Base-by-base conservation (phyloP, 2,888 invertebrate genomes). In the Helleia helle region DNA sequence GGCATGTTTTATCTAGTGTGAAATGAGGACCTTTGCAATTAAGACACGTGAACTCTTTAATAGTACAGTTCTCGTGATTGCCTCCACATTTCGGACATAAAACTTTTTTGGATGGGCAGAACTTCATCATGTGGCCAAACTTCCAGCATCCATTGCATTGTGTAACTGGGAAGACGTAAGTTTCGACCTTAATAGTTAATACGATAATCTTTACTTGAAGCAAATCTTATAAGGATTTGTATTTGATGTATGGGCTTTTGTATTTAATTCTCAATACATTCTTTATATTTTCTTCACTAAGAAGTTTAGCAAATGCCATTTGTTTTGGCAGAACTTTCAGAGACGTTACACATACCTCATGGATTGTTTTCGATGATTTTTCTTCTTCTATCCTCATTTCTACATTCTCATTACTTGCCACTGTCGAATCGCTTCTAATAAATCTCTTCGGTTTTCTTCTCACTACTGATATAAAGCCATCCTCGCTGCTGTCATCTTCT, bases 91-190 rank as follows among this genome's bases (percentile, higher is more conserved):
- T 51, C 5, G 48, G 43, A 37, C 48, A 51, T 29, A 36, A 41
- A 34, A 43, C 9, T 44, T 40, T 46, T 7, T 43, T 45, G 2
- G 38, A 38, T 1, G 45, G 45, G 12, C 51, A 51, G 1, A 30
- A 11, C 1, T 26, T 34, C 2, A 7, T 12, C 1, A 24, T 14
- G 18, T 50, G 48, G 1, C 47, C 50, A 29, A 38, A 46, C 15
- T 25, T 41, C 55, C 55, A 55, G 25, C 51, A 53, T 2, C 41
- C 36, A 0, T 47, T 45, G 31, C 52, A 55, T 8, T 55, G 54
- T 0, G 50, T 48, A 0, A 52, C 52, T 1, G 54, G 51, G 17
- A 53, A 54, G 1, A 44, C 34, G 17, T 50, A 52, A 0, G 42
- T 40, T 14, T 50, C 50, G 0, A 56, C 55, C 27, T 46, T 49